Conservation (phyloP, 1,140 invertebrate species). For the Octopus sinensis region DNA sequence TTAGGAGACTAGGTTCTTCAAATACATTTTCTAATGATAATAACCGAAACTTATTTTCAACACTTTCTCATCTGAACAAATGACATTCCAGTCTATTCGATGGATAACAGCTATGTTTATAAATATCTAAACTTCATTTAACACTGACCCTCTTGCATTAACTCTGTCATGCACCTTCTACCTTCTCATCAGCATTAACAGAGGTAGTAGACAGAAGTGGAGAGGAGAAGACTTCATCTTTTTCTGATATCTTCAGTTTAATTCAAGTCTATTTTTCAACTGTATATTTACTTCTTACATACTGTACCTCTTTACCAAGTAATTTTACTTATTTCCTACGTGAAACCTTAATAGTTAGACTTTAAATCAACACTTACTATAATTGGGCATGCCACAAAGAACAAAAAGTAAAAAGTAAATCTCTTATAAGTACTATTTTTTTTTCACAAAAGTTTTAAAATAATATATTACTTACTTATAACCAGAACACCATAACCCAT, state of each 20-base stretch:
- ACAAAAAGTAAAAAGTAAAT: neutral
- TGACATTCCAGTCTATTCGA: too few species aligned
- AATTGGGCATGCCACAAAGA: neutral
- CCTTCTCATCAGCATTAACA: too few species aligned
- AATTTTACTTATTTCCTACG: neutral
- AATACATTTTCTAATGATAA: too few species aligned
- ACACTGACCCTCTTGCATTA: too few species aligned
- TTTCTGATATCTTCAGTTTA: neutral
- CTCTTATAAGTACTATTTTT: neutral
- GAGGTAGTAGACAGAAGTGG: too few species aligned
- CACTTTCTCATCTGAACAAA: too few species aligned
- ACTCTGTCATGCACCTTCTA: too few species aligned
- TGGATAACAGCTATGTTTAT: too few species aligned
- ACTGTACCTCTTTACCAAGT: neutral
- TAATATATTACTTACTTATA: constrained; percentile 66
- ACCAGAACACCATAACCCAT: constrained; percentile 83
- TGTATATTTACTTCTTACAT: neutral
- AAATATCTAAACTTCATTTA: too few species aligned
- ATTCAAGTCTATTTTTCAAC: neutral
- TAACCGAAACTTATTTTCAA: too few species aligned
- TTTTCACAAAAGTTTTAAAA: neutral
- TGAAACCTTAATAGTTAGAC: neutral
- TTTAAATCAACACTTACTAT: neutral
- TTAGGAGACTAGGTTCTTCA: too few species aligned
- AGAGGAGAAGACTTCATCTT: too few species aligned